These are phyloP conservation scores for Lerema accius DNA, from an alignment of 1,140 invertebrate genomes.

Conservation along the genomic window DNA sequence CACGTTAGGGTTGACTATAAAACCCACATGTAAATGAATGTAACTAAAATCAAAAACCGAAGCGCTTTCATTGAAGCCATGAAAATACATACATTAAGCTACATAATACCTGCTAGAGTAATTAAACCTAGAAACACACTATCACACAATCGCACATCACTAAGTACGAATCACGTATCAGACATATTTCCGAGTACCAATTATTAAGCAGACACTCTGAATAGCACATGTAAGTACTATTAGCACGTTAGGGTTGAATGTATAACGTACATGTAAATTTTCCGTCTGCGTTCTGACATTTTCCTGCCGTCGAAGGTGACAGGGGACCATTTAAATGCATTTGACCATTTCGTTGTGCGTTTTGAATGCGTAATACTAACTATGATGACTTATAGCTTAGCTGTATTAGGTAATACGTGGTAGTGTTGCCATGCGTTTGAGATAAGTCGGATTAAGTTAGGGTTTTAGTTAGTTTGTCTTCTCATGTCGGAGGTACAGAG, in stretches of 20 bases:
- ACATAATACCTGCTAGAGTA: no score
- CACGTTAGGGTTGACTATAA: slow-evolving; percentile 9
- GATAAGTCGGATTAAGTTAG: not conserved
- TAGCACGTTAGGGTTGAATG: slow-evolving; percentile 13
- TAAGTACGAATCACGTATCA: slow-evolving; percentile 2
- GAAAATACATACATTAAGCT: no score
- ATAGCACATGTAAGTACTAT: slow-evolving; percentile 8
- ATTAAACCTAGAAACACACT: not conserved
- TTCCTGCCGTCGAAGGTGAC: slow-evolving; percentile 26
- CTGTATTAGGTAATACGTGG: slow-evolving; percentile 12
- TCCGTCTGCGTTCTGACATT: slow-evolving; percentile 20
- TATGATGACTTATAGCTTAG: slow-evolving; percentile 20
- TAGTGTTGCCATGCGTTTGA: not conserved
- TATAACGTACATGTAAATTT: slow-evolving; percentile 25
- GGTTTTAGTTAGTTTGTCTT: no score
- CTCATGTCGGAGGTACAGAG: no score
- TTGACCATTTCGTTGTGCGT: slow-evolving; percentile 13
- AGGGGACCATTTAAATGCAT: slow-evolving; percentile 27
- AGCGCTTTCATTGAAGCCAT: no score
- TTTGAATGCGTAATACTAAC: slow-evolving; percentile 20
- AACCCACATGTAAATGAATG: slow-evolving; percentile 25
- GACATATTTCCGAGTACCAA: slow-evolving; percentile 20
- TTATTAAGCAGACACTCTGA: slow-evolving; percentile 24
- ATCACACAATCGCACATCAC: slow-evolving; percentile 1
- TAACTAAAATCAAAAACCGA: no score